These are phyloP conservation scores for Drosophila saltans DNA, from an alignment of 1,140 invertebrate genomes.

Conservation along the genomic window DNA sequence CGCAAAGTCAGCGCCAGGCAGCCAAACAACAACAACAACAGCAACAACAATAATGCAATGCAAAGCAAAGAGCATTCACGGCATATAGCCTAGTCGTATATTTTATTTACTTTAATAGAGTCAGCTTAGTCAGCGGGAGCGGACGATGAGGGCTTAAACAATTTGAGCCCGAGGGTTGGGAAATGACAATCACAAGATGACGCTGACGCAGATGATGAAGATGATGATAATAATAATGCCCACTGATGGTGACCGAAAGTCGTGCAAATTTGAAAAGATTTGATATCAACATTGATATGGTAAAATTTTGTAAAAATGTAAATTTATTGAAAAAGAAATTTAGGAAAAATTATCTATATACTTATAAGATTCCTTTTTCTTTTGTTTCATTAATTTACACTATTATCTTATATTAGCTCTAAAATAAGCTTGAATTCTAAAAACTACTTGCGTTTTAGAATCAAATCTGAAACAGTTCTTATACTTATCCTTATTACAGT, in stretches of 20 bases:
- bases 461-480: too few relatives aligned
- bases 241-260: not conserved
- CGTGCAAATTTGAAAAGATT: not conserved
- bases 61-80: constrained; percentile 60
- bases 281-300: too few relatives aligned
- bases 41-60: constrained; percentile 39
- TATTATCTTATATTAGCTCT: too few relatives aligned
- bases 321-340: too few relatives aligned
- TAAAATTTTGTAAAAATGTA: too few relatives aligned
- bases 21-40: constrained; percentile 26
- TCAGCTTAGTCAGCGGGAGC: constrained; percentile 27
- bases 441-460: too few relatives aligned
- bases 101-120: constrained; percentile 78
- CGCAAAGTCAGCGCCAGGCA: constrained; percentile 62
- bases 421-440: too few relatives aligned
- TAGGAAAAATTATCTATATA: too few relatives aligned
- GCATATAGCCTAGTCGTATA: constrained; percentile 35
- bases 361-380: too few relatives aligned
- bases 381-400: too few relatives aligned
- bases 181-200: constrained; percentile 39
- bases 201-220: not conserved
- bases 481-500: too few relatives aligned
- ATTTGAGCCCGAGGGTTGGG: constrained; percentile 46
- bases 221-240: not conserved
- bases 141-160: constrained; percentile 23